These are phyloP conservation scores for Monochamus alternatus DNA, from an alignment of 2,888 invertebrate genomes.

Conservation along the genomic window DNA sequence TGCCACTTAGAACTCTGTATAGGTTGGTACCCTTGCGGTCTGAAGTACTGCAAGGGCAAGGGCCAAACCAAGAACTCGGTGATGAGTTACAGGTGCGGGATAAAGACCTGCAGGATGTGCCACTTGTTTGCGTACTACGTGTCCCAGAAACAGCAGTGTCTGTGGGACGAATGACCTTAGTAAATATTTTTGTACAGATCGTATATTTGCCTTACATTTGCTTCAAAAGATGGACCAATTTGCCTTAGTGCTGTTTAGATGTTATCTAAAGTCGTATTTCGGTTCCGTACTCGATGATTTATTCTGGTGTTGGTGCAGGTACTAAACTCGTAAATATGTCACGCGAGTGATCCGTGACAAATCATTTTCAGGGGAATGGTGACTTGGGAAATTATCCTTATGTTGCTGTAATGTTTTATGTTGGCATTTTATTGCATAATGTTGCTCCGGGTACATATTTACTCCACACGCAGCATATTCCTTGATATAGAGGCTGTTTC, in stretches of 20 bases:
- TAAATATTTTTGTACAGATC: slow-evolving; percentile 44
- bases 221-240: slow-evolving; percentile 66
- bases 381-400: background rate
- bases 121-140: slow-evolving; percentile 91
- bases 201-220: slow-evolving; percentile 59
- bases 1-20: slow-evolving; percentile 92
- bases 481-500: too few relatives aligned
- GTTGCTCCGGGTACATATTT: too few relatives aligned
- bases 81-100: slow-evolving; percentile 90
- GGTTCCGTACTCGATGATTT: background rate
- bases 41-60: slow-evolving; percentile 89
- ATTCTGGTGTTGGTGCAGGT: background rate
- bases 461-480: too few relatives aligned
- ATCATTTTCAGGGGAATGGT: background rate
- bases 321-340: background rate
- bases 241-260: slow-evolving; percentile 64
- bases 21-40: slow-evolving; percentile 96
- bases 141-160: slow-evolving; percentile 85
- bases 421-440: too few relatives aligned
- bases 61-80: slow-evolving; percentile 75
- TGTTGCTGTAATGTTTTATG: background rate
- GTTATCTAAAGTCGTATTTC: background rate
- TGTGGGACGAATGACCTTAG: slow-evolving; percentile 79
- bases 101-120: slow-evolving; percentile 95
- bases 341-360: too few relatives aligned